Conservation (phyloP, 2,113 vertebrate species). For the Cyprinodon brontotheroides region DNA sequence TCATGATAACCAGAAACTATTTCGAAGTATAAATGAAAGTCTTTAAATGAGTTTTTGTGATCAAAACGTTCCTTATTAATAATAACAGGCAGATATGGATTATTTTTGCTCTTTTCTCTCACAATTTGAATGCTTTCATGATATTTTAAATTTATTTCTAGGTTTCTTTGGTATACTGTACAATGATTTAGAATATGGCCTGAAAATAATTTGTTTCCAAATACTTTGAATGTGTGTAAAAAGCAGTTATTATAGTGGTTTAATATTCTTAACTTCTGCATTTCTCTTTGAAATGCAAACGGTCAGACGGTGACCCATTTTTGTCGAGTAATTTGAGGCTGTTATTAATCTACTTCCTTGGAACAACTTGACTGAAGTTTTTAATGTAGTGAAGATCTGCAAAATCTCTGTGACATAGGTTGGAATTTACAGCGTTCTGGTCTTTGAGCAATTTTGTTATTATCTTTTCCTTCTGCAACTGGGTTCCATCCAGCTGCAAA, state of each 20-base stretch:
- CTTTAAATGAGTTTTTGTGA: background rate
- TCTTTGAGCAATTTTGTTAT: background rate
- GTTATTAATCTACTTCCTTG: background rate
- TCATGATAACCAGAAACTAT: background rate
- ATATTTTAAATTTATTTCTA: background rate
- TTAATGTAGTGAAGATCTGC: background rate
- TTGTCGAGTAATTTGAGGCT: background rate
- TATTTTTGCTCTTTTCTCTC: background rate
- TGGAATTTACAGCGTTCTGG: background rate
- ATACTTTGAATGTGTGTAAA: background rate
- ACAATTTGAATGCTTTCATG: too few relatives aligned
- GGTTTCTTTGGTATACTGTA: background rate
- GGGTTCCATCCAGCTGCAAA: background rate
- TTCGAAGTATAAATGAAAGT: background rate
- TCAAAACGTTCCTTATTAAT: background rate
- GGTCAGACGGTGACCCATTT: background rate
- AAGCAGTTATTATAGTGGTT: background rate
- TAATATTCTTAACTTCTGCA: background rate
- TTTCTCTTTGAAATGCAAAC: background rate
- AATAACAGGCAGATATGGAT: background rate
- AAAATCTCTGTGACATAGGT: background rate
- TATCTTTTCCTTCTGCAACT: background rate
- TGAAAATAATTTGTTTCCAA: background rate
- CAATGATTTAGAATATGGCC: background rate
- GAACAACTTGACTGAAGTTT: background rate